A percentile compares a stretch with the other conserved stretches of the same genome.
phyloP scores from a whole-genome alignment of 2,888 invertebrate genomes.

The Diarsia brunnea region DNA sequence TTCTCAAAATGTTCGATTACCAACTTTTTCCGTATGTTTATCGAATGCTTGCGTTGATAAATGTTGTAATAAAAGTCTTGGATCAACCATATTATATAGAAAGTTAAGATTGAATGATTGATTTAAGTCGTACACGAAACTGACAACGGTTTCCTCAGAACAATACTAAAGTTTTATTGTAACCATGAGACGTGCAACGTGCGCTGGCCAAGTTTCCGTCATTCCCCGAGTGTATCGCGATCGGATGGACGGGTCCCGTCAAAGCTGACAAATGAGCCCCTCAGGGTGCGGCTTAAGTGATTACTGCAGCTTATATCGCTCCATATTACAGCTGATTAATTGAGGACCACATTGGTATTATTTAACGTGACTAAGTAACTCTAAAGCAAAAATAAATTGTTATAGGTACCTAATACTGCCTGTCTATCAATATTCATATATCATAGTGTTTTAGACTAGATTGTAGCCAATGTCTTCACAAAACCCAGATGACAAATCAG shows the following conservation, averaged over 20 bases:
- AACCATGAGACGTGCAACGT: slow-evolving; percentile 7
- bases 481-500: not conserved
- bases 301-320: slow-evolving; percentile 86
- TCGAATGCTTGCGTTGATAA: not conserved
- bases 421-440: not conserved
- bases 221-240: slow-evolving; percentile 70
- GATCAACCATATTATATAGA: not conserved
- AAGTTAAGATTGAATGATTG: not conserved
- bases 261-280: slow-evolving; percentile 82
- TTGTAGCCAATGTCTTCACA: not conserved
- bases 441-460: not conserved
- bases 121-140: not conserved
- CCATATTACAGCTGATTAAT: slow-evolving; percentile 61
- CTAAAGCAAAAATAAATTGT: not conserved
- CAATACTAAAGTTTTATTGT: slow-evolving; percentile 3
- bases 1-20: not conserved
- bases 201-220: slow-evolving; percentile 32
- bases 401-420: not conserved
- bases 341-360: slow-evolving; percentile 42
- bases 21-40: not conserved
- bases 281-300: slow-evolving; percentile 87
- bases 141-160: not conserved
- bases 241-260: slow-evolving; percentile 75
- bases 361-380: slow-evolving; percentile 13
- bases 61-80: not conserved